Percentiles rank a stretch among this genome's conserved stretches.
Evolutionary conservation across 37 sponge, comb jelly and placozoan species (phyloP).

Genomic region (Corticium candelabrum): DNA sequence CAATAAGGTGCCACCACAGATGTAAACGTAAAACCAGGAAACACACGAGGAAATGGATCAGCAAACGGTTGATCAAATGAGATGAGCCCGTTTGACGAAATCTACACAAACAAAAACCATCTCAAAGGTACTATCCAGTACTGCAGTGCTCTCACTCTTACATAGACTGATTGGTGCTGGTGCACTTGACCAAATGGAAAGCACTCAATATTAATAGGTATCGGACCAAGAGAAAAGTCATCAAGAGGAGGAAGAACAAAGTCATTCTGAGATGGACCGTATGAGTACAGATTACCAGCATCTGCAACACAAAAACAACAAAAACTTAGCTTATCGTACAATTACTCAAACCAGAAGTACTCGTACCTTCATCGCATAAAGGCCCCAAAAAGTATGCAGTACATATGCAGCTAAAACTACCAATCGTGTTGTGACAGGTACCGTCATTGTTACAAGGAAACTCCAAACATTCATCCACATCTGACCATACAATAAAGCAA

Average conservation of each 20-base stretch:
- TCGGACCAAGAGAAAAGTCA: neutral
- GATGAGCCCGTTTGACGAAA: slow-evolving; percentile 36
- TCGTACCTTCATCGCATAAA: neutral
- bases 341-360: too few species aligned
- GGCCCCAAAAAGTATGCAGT: neutral
- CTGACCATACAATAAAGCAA: too few species aligned
- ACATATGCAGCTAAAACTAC: neutral
- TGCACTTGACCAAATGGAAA: neutral
- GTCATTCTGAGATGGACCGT: neutral
- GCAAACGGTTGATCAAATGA: slow-evolving; percentile 25
- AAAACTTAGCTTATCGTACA: too few species aligned
- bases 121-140: too few species aligned
- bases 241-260: neutral
- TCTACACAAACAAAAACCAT: too few species aligned
- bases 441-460: neutral
- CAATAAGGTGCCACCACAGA: slow-evolving; percentile 41
- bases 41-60: slow-evolving; percentile 23
- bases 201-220: neutral
- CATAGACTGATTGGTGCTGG: neutral
- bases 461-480: neutral
- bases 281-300: neutral
- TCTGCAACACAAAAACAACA: too few species aligned
- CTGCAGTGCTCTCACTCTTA: neutral
- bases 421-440: neutral
- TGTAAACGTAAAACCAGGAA: slow-evolving; percentile 17